Percentiles rank a stretch among this genome's conserved stretches.
Conservation (phyloP, 2,797 vertebrate species). For the Bradypodion ventrale region DNA sequence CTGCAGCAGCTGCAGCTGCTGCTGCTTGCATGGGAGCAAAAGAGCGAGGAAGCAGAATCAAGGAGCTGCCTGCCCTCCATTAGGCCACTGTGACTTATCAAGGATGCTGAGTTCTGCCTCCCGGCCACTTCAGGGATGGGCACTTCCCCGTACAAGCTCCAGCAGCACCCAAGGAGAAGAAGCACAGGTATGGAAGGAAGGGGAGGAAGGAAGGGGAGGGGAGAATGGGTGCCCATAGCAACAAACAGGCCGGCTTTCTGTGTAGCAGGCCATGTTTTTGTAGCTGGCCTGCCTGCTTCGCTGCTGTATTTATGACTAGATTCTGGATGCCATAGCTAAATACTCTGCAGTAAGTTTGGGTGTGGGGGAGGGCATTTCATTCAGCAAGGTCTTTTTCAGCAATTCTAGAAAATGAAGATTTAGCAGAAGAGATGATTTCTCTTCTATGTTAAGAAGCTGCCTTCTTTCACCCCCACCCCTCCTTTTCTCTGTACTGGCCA, state of each 20-base stretch:
- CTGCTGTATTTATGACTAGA: constrained; percentile 55
- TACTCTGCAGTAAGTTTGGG: constrained; percentile 8
- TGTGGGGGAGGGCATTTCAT: constrained; percentile 47
- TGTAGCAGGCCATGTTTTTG: constrained; percentile 45
- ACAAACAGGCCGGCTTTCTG: constrained; percentile 26
- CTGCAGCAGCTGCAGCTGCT: constrained; percentile 41
- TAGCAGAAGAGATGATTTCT: constrained; percentile 6
- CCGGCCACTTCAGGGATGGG: constrained; percentile 53
- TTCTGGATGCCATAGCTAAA: constrained; percentile 51
- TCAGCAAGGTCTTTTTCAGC: constrained; percentile 43
- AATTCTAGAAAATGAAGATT: constrained; percentile 44
- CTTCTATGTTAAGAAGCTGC: background rate
- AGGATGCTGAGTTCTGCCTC: constrained; percentile 18
- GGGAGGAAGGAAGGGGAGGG: constrained; percentile 35
- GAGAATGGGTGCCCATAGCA: constrained; percentile 38
- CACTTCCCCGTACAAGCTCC: constrained; percentile 61
- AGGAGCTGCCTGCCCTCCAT: constrained; percentile 45
- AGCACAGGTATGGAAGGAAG: constrained; percentile 60
- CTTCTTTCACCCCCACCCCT: background rate
- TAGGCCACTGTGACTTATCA: constrained; percentile 46
- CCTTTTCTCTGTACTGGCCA: constrained; percentile 48
- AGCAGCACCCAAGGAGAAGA: constrained; percentile 44
- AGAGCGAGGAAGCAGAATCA: constrained; percentile 55
- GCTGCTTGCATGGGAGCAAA: constrained; percentile 37
- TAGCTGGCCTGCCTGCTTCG: constrained; percentile 2